Base-by-base conservation (phyloP, 2,888 invertebrate species). In the Deilephila porcellus region DNA sequence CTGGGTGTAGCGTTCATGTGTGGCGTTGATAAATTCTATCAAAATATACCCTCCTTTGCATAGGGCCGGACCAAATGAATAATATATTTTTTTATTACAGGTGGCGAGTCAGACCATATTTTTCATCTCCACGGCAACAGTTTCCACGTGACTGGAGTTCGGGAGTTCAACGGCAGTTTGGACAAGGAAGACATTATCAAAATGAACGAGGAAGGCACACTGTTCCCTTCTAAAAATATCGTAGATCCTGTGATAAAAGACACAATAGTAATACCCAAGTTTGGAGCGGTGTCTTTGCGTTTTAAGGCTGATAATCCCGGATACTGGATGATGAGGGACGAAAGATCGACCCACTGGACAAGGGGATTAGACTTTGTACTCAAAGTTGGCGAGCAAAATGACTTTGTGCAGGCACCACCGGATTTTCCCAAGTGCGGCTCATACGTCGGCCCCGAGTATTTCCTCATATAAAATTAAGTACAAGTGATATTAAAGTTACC, bases 321-420 rank as follows among this genome's bases (percentile, higher is more conserved):
- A 19, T 97, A 96, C 81, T 98, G 98, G 98, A 95, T 98, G 89
- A 95, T 98, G 87, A 96, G 97, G 80, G 97, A 97, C 80, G 97
- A 97, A 86, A 95, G 96, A 71, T 96, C 97, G 0, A 95, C 95
- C 29, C 96, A 97, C 79, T 97, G 97, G 96, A 97, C 97, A 0
- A 95, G 97, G 78, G 98, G 97, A 0, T 91, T 97, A 86, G 97
- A 97, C 77, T 95, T 97, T 74, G 95, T 97, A 45, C 87, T 98
- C 20, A 96, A 97, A 90, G 97, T 97, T 4, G 97, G 98, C 0
- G 95, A 96, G 70, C 84, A 92, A 53, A 87, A 91, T 32, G 96
- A 98, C 82, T 96, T 97, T 88, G 95, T 96, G 0, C 88, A 95
- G 71, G 95, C 96, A 0, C 98, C 98, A 0, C 87, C 95, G 29